Conservation (phyloP, 2,113 vertebrate genomes). For the Misgurnus anguillicaudatus region DNA sequence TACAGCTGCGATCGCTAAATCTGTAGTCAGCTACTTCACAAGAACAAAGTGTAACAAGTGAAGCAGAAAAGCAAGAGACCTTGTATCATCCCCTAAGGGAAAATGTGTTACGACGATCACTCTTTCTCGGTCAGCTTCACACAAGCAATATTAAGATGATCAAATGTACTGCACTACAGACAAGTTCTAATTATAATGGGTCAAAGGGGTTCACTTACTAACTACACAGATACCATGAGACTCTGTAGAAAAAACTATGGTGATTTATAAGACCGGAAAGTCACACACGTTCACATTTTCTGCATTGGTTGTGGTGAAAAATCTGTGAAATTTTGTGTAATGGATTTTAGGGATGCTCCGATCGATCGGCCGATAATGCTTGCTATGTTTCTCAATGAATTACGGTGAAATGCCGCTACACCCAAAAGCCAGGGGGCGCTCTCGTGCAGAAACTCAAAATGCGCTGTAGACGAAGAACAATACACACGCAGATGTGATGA, state of each 20-base stretch:
- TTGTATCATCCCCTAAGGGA: not conserved
- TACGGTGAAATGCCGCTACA: too few relatives aligned
- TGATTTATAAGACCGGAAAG: not conserved
- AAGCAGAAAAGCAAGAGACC: constrained; percentile 24
- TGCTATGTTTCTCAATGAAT: too few relatives aligned
- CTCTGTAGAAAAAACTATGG: not conserved
- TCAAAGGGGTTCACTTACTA: not conserved
- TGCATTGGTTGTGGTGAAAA: not conserved
- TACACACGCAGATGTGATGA: too few relatives aligned
- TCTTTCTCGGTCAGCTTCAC: constrained; percentile 6
- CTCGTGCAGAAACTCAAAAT: too few relatives aligned
- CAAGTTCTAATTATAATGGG: not conserved
- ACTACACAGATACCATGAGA: not conserved
- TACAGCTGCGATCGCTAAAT: constrained; percentile 29
- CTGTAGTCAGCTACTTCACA: constrained; percentile 36
- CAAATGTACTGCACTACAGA: not conserved
- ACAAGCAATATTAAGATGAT: not conserved
- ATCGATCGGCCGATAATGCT: too few relatives aligned
- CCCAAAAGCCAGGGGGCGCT: too few relatives aligned
- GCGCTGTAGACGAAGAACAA: too few relatives aligned
- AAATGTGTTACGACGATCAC: constrained; percentile 23
- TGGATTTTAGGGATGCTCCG: too few relatives aligned
- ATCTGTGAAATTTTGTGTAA: too few relatives aligned
- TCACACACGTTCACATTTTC: not conserved
- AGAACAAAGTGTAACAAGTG: constrained; percentile 33